Conservation (phyloP, 2,113 vertebrate genomes). For the Trematocara marginatum region DNA sequence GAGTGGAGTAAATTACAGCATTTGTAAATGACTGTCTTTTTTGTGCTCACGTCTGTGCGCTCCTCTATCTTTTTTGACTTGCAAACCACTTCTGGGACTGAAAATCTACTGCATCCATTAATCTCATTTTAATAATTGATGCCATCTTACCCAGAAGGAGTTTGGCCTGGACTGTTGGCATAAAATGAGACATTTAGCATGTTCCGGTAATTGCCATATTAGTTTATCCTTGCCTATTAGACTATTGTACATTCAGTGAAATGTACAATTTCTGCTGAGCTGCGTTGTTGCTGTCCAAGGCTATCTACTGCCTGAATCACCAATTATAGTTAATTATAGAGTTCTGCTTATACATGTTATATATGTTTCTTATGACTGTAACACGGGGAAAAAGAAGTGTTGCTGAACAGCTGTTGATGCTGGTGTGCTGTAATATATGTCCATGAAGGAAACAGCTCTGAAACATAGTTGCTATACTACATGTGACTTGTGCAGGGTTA, state of each 20-base stretch:
- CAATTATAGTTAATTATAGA: background rate
- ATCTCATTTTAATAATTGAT: constrained; percentile 58
- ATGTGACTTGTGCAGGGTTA: background rate
- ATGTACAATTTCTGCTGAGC: background rate
- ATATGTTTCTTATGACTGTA: accelerated
- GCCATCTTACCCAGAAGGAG: constrained; percentile 13
- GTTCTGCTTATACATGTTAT: background rate
- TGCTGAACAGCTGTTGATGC: background rate
- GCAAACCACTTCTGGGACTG: constrained; percentile 19
- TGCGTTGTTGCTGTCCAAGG: background rate
- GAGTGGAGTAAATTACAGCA: background rate
- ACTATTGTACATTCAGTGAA: background rate
- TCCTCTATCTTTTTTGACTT: constrained; percentile 2
- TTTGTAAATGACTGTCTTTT: background rate
- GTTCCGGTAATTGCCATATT: constrained; percentile 17
- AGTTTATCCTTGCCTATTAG: constrained; percentile 8
- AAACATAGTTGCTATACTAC: background rate
- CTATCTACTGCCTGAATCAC: background rate
- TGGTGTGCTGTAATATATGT: background rate
- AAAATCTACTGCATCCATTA: constrained; percentile 38
- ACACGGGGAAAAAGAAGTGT: background rate
- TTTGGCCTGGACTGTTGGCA: constrained; percentile 7
- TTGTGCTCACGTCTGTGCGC: background rate
- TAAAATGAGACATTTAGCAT: constrained; percentile 30
- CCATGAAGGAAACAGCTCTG: background rate